Evolutionary conservation across 2,113 vertebrate genomes (phyloP).

Genomic region (Epinephelus cyanopodus): DNA sequence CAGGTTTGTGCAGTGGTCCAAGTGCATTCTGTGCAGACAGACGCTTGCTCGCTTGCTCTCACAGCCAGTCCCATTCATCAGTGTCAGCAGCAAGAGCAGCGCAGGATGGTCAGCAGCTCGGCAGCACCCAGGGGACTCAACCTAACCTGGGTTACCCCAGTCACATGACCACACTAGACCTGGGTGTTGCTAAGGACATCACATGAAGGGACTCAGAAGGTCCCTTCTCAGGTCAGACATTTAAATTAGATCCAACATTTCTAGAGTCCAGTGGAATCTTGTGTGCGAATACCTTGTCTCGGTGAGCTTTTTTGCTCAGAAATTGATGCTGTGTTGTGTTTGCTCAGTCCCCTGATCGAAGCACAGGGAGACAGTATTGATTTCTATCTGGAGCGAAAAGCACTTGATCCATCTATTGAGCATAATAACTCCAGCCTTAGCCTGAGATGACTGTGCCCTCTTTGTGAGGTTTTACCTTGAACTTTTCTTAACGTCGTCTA

Average conservation of each 20-base stretch:
- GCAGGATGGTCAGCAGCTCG: background rate
- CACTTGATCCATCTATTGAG: slow-evolving; percentile 54
- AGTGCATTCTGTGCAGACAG: slow-evolving; percentile 3
- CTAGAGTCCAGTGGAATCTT: background rate
- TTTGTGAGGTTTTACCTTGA: slow-evolving; percentile 16
- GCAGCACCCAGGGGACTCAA: background rate
- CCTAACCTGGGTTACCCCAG: background rate
- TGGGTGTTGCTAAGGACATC: background rate
- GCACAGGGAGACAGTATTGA: slow-evolving; percentile 69
- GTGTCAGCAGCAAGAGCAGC: slow-evolving; percentile 17
- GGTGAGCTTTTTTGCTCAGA: slow-evolving; percentile 14
- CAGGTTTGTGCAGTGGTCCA: slow-evolving; percentile 12
- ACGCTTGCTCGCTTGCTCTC: background rate
- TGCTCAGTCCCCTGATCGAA: slow-evolving; percentile 37
- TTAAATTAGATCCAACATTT: slow-evolving; percentile 31
- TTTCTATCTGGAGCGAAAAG: slow-evolving; percentile 56
- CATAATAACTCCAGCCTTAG: slow-evolving; percentile 47
- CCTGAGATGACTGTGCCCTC: slow-evolving; percentile 25
- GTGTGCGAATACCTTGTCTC: background rate
- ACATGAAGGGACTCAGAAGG: background rate
- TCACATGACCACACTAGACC: slow-evolving; percentile 14
- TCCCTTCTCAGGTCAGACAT: slow-evolving; percentile 1
- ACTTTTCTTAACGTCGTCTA: background rate
- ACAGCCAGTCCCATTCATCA: slow-evolving; percentile 35
- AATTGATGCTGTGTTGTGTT: slow-evolving; percentile 46